Percentiles rank a stretch among this genome's conserved stretches.
phyloP scores from a whole-genome alignment of 2,888 invertebrate species.

The Arctia plantaginis region DNA sequence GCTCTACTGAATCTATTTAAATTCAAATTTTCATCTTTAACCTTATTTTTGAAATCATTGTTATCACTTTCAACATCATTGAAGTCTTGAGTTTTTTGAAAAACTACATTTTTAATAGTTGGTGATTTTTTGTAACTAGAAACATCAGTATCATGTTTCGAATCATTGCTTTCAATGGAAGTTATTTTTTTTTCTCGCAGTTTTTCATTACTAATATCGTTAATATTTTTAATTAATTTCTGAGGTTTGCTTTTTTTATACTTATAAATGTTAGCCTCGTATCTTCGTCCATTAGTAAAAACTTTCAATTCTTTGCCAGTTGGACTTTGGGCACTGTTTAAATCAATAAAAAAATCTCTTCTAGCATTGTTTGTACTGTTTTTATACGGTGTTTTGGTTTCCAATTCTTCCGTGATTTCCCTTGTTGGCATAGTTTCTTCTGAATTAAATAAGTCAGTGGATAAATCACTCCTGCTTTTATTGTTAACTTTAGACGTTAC shows the following conservation, averaged over 20 bases:
- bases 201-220: not conserved
- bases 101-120: not conserved
- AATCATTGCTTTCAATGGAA: too few relatives aligned
- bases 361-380: not conserved
- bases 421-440: not conserved
- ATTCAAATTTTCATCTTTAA: not conserved
- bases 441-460: not conserved
- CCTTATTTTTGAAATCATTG: not conserved
- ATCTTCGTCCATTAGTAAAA: not conserved
- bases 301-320: not conserved
- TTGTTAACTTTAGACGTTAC: not conserved
- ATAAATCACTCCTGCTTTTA: not conserved
- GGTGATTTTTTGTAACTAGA: not conserved
- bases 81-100: not conserved
- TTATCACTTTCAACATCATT: not conserved
- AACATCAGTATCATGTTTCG: not conserved
- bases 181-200: not conserved
- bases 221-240: not conserved
- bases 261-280: not conserved
- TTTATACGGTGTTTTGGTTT: not conserved
- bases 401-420: not conserved
- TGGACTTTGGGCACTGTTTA: not conserved
- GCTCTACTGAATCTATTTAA: not conserved
- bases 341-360: constrained; percentile 4
- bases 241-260: not conserved